phyloP scores from a whole-genome alignment of 2,888 invertebrate species.

The Apotomis capreana region DNA sequence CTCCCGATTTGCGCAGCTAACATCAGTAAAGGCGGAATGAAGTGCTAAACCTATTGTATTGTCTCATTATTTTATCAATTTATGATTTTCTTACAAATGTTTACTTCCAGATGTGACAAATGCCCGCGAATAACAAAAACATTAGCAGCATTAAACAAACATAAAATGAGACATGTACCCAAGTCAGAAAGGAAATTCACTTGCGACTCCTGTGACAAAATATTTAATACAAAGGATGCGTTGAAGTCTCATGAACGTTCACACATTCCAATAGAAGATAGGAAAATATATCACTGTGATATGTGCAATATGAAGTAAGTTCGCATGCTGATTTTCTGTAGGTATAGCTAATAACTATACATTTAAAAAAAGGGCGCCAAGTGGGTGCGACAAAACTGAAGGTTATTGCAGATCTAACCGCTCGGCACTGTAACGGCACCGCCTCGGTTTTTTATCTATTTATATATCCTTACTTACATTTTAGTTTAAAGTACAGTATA shows the following conservation, averaged over 20 bases:
- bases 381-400: too few species aligned
- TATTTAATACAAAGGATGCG: slow-evolving; percentile 76
- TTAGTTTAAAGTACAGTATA: too few species aligned
- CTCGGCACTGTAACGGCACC: too few species aligned
- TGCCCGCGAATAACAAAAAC: slow-evolving; percentile 80
- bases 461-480: too few species aligned
- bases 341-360: background rate
- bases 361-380: too few species aligned
- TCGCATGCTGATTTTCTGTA: background rate
- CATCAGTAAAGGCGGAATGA: background rate
- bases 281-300: slow-evolving; percentile 79
- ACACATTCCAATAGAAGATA: slow-evolving; percentile 80
- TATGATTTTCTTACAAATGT: background rate
- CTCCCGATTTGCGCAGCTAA: background rate
- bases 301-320: slow-evolving; percentile 81
- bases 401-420: too few species aligned
- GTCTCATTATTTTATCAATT: background rate
- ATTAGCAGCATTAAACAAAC: slow-evolving; percentile 73
- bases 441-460: too few species aligned
- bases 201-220: slow-evolving; percentile 77
- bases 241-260: slow-evolving; percentile 79
- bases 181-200: slow-evolving; percentile 77
- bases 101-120: slow-evolving; percentile 75
- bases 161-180: slow-evolving; percentile 80
- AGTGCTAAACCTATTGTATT: background rate